Base-by-base conservation (phyloP, 2,888 invertebrate species). In the Lamellibrachia columna region DNA sequence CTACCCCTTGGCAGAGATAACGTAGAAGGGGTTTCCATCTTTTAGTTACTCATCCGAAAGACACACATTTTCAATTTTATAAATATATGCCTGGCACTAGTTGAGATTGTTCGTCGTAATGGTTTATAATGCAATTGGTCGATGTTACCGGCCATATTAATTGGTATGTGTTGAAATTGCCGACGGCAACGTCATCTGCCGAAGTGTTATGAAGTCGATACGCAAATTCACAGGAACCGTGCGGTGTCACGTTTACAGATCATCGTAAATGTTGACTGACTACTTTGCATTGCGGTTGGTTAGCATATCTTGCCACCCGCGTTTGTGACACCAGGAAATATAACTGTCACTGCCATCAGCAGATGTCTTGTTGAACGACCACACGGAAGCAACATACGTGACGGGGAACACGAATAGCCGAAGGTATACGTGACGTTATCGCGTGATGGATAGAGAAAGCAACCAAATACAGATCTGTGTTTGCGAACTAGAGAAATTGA, bases 261-360 rank as follows among this genome's bases (percentile, higher is more conserved):
- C 75, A 75, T 75, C 75, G 22, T 75, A 75, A 75, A 75, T 75
- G 75, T 75, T 75, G 75, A 75, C 2, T 75, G n/a, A 75, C 75
- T 75, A 75, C 75, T 11, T 75, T 15, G 22, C 75, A 55, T 15
- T 75, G 75, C 22, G 75, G 75, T 75, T 75, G 75, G 75, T 75
- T 75, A 75, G 75, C 75, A 75, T 75, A 75, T n/a, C 75, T 75
- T 22, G 22, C 75, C 75, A 75, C 75, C 75, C 22, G 22, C 75
- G 75, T 22, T 75, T 4, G 22, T 11, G 75, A 75, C 75, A 75
- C 75, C 75, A 11, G 75, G 75, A 75, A 75, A 75, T 75, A 11
- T 75, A 75, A 75, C 75, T 75, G 75, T 75, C 75, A 75, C 75
- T 75, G 75, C 75, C 4, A 75, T 75, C 75, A 75, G 75, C 75